Conservation (phyloP, 2,113 vertebrate species). For the Tauraco erythrolophus region DNA sequence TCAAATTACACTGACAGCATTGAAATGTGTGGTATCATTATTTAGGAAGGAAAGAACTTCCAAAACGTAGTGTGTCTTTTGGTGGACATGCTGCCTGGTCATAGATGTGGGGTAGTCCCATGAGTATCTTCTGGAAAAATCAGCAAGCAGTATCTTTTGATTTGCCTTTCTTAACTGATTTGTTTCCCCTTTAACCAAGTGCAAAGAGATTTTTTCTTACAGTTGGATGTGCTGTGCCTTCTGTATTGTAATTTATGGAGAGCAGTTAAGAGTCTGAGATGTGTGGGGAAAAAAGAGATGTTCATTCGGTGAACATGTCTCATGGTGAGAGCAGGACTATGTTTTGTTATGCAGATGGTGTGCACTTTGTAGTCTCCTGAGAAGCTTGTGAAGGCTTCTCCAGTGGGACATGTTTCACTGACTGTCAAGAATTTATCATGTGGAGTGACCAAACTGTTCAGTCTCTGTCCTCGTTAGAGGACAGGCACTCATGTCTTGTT, state of each 20-base stretch:
- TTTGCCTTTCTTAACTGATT: neutral
- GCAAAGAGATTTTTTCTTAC: neutral
- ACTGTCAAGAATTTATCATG: neutral
- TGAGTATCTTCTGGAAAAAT: neutral
- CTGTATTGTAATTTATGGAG: neutral
- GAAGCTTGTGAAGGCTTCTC: neutral
- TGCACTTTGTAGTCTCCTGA: neutral
- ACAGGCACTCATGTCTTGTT: neutral
- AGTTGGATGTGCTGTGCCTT: neutral
- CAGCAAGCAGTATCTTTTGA: neutral
- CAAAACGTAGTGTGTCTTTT: neutral
- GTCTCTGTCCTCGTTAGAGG: neutral
- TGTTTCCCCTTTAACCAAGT: neutral
- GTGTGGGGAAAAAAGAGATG: neutral
- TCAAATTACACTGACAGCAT: neutral
- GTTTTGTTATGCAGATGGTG: neutral
- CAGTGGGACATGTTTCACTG: neutral
- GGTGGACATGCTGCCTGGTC: neutral
- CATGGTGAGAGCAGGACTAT: neutral
- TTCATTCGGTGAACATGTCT: no score
- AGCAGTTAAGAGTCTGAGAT: neutral
- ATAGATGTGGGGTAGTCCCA: neutral
- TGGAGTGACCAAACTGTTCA: neutral
- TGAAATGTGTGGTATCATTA: neutral
- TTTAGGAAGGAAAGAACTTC: neutral